Evolutionary conservation across 2,888 invertebrate genomes (phyloP), one percentile per base, ranked within the genome.

Genomic region (Spicauda simplicius): DNA sequence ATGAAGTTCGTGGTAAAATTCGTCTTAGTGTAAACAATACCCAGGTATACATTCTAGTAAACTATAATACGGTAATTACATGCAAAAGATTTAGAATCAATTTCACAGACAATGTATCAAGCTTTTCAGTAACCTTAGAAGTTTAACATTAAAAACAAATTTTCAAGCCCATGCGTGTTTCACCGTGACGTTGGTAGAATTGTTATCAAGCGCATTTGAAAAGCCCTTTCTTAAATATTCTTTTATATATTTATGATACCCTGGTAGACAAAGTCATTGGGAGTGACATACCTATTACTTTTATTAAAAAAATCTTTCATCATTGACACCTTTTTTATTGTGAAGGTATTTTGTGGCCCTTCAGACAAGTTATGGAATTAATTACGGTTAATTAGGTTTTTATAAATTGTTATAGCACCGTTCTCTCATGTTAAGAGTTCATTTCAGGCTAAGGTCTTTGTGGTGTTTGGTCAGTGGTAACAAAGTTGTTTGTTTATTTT

Each of bases 231-330:
- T 69, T 50, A 68, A 55, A 45, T 33, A 41, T 66, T 54, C 62
- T 76, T 69, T 76, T 84, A 68, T 8, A n/a, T 19, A 74, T 59
- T 73, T 71, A 86, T 93, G 88, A 61, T 73, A 70, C 77, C 93
- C 93, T 92, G 81, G 91, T 93, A 86, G 77, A 80, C 86, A 90
- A 93, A 93, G 93, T 93, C 93, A 93, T 93, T 93, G 93, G 92
- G 92, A 93, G 93, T 93, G 93, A 93, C 93, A 93, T 93, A 91
- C 89, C 93, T 89, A 93, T 92, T 93, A 93, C 91, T 73, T 91
- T 91, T 87, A 84, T 84, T 85, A 81, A 82, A 86, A 78, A 79
- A 81, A 84, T 80, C 83, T 87, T 84, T 80, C 82, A 80, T 88
- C 85, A 89, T 91, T 91, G 86, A 87, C 93, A 90, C 92, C 83